Conservation (phyloP, 2,113 vertebrate species). For the Hucho hucho region DNA sequence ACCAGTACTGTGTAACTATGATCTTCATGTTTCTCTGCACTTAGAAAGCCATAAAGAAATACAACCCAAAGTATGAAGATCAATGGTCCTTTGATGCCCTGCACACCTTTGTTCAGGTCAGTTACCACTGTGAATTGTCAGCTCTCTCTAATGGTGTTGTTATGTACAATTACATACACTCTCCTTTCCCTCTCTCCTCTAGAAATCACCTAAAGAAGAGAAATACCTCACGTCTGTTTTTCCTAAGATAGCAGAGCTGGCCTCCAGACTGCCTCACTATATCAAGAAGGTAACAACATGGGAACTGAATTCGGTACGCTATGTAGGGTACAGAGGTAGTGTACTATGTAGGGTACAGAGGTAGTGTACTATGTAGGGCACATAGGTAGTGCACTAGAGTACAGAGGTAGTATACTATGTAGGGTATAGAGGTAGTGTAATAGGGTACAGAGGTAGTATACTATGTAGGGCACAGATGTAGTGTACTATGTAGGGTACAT, state of each 20-base stretch:
- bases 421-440: no score
- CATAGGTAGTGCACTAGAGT: no score
- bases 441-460: no score
- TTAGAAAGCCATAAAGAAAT: conserved; percentile 58
- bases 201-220: not conserved
- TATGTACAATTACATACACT: no score
- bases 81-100: conserved; percentile 66
- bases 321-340: no score
- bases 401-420: no score
- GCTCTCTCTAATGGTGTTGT: no score
- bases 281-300: conserved; percentile 53
- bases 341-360: no score
- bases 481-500: no score
- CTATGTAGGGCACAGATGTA: no score
- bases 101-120: conserved; percentile 38
- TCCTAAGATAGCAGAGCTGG: conserved; percentile 64
- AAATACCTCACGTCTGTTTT: not conserved
- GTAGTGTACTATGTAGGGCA: no score
- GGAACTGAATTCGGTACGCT: no score
- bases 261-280: conserved; percentile 31
- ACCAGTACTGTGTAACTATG: not conserved
- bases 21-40: not conserved
- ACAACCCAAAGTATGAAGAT: conserved; percentile 54
- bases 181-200: not conserved
- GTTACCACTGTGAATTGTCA: conserved; percentile 4